These are phyloP conservation scores for Mesaphorura yosii DNA, from an alignment of 1,140 invertebrate species.

Conservation along the genomic window DNA sequence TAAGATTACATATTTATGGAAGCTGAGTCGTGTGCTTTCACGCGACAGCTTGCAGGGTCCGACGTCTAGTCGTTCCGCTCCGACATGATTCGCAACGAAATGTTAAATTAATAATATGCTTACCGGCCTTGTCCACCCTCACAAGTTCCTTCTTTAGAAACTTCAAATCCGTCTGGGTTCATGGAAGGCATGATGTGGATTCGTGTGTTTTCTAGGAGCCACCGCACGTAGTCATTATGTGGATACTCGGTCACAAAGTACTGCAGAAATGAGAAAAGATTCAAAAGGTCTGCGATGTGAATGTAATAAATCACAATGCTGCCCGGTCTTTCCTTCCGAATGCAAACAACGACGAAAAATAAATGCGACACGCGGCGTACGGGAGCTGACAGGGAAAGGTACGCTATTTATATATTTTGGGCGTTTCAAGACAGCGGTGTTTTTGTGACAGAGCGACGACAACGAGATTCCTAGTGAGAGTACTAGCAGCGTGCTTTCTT, in stretches of 20 bases:
- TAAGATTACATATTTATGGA: no score
- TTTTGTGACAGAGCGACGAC: no score
- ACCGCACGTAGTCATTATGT: constrained; percentile 57
- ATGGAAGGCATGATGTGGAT: constrained; percentile 86
- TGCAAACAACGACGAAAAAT: no score
- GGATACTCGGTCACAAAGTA: constrained; percentile 68
- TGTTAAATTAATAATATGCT: constrained; percentile 19
- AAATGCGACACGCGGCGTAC: no score
- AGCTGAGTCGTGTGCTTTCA: constrained; percentile 3
- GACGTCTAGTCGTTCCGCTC: no score
- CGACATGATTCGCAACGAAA: not conserved
- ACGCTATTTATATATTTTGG: no score
- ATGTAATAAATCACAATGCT: not conserved
- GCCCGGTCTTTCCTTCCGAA: no score
- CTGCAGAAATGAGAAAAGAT: constrained; percentile 39
- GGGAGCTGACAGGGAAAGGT: no score
- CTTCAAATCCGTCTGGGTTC: constrained; percentile 81
- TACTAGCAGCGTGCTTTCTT: no score
- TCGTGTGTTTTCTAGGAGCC: constrained; percentile 76
- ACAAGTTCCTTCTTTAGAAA: constrained; percentile 74
- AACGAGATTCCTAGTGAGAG: no score
- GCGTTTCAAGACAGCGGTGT: no score
- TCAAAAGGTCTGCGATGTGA: not conserved
- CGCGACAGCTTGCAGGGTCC: no score
- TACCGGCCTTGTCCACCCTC: constrained; percentile 71